Evolutionary conservation across 2,888 invertebrate genomes (phyloP).

Genomic region (Scaptomyza parva): DNA sequence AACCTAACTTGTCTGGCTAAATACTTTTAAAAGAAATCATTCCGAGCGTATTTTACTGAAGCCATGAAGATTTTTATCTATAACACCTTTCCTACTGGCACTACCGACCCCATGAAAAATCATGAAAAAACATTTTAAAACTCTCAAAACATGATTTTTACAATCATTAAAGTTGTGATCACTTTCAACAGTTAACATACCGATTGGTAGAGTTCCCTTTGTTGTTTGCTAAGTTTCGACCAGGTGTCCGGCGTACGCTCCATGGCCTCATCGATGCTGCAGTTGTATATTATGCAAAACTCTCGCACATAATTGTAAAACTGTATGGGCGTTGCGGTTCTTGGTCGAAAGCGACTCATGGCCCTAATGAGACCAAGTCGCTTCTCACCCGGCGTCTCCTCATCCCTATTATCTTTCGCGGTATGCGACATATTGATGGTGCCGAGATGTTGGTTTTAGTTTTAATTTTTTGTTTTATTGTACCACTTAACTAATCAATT

Average conservation of each 20-base stretch:
- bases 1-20: too few relatives aligned
- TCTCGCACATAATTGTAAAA: slow-evolving; percentile 68
- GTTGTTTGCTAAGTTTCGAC: slow-evolving; percentile 37
- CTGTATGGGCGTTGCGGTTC: slow-evolving; percentile 55
- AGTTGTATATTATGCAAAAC: slow-evolving; percentile 67
- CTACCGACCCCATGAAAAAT: not conserved
- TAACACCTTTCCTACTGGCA: not conserved
- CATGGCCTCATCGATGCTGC: slow-evolving; percentile 69
- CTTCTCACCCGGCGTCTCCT: slow-evolving; percentile 13
- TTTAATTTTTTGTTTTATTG: not conserved
- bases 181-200: slow-evolving; percentile 26
- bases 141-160: too few relatives aligned
- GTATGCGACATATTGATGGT: not conserved
- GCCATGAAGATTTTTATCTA: not conserved
- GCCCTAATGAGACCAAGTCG: slow-evolving; percentile 36
- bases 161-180: too few relatives aligned
- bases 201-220: slow-evolving; percentile 57
- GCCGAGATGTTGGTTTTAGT: not conserved
- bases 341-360: slow-evolving; percentile 38
- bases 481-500: not conserved
- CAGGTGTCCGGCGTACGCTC: slow-evolving; percentile 45
- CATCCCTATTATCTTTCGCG: not conserved
- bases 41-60: too few relatives aligned
- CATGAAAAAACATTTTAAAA: not conserved
- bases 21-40: too few relatives aligned